Evolutionary conservation across 2,797 vertebrate genomes (phyloP), one percentile per base, ranked within the genome.

Genomic region (Protonibea diacanthus): DNA sequence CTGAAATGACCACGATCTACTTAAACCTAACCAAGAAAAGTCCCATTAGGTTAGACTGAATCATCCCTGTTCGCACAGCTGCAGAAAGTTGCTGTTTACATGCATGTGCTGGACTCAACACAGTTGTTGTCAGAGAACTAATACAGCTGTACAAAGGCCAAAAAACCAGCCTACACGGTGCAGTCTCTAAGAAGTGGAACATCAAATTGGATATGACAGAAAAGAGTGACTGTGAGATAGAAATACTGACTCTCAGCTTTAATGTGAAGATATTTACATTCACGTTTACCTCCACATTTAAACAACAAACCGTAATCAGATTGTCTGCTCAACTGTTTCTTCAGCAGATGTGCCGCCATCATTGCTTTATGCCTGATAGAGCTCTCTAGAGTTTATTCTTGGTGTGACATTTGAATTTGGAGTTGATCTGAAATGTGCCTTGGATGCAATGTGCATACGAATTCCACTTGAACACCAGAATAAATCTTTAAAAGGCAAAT

Each of bases 1-100:
- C 33, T 74, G 45, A 70, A 72, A 40, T 59, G 53, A 66, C 21
- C 11, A 23, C 20, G 62, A 85, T 86, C 75, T 80, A 70, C 71
- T 84, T 85, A 82, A 84, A 86, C 53, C 42, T 58, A 45, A 73
- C 76, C 63, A 76, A 20, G 52, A 63, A 72, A 83, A 81, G 72
- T 51, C 17, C 61, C 33, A 60, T 71, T 51, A 77, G 61, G 18
- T 71, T 20, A 58, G 13, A 23, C 21, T 65, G 3, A 42, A 47
- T 38, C 6, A 53, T 61, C 48, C 33, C 40, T 51, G 44, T 75
- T 71, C 64, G 71, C 49, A 76, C 70, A 74, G 38, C 55, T 55
- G 67, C 20, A 59, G 23, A 60, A 55, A 68, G 38, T 5, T 8
- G 45, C 27, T 20, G 15, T 45, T 55, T 21, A n/a, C 1, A 33